Percentiles rank a stretch among this genome's conserved stretches.
phyloP scores from a whole-genome alignment of 2,888 invertebrate genomes.

The Macrosoma leucophasiata region DNA sequence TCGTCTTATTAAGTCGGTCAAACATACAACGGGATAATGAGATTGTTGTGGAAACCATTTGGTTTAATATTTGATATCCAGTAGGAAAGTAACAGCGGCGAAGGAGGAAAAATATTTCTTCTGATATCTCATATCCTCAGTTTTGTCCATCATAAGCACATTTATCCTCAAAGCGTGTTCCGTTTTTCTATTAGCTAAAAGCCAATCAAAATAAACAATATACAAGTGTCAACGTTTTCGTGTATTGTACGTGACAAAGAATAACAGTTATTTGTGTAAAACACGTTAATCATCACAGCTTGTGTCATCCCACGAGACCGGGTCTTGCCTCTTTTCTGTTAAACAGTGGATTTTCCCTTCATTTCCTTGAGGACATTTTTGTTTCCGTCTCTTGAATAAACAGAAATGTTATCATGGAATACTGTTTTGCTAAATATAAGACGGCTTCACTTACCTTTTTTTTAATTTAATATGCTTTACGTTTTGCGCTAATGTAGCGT shows the following conservation, averaged over 20 bases:
- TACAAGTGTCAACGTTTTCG: constrained; percentile 14
- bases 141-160: no score
- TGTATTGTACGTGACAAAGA: constrained; percentile 22
- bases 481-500: no score
- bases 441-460: no score
- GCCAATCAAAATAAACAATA: constrained; percentile 18
- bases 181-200: constrained; percentile 20
- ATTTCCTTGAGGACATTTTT: constrained; percentile 55
- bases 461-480: no score
- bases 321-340: constrained; percentile 31
- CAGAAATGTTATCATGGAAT: constrained; percentile 47
- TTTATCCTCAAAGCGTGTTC: no score
- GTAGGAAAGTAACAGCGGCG: no score
- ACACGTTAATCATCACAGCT: constrained; percentile 48
- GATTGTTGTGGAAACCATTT: no score
- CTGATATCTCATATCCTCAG: no score
- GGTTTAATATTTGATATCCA: no score
- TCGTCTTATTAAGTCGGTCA: no score
- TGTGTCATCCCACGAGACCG: constrained; percentile 33
- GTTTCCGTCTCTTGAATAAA: constrained; percentile 44
- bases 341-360: constrained; percentile 40
- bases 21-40: no score
- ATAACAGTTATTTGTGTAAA: constrained; percentile 36
- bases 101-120: no score
- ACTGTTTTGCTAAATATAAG: constrained; percentile 35